Base-by-base conservation (phyloP, 2,888 invertebrate genomes). In the Argyresthia albistria region DNA sequence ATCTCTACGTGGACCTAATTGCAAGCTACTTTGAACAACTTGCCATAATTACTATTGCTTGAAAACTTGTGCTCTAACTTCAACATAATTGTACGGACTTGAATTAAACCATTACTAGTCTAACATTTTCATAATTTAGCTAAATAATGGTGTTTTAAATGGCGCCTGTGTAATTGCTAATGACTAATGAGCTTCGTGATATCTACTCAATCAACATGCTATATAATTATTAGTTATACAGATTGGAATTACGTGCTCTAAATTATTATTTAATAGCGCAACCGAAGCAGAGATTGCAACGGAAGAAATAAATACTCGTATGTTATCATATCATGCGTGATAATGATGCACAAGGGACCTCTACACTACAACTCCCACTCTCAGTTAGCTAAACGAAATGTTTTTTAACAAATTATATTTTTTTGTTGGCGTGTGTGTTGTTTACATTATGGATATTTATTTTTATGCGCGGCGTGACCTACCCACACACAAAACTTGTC, bases 381-480 rank as follows among this genome's bases (percentile, higher is more conserved):
- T n/a, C n/a, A n/a, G n/a, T 25, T 25, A 4, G 25, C 3, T 25
- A 6, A 25, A 4, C 25, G 6, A 3, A 39, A 39, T 39, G 3
- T 39, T 39, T 39, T 3, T 11, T 39, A 8, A 3, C 10, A 1
- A 4, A 39, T 11, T 39, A 2, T 9, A 39, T 39, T 39, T 11
- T 39, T 11, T 8, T 39, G 9, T 39, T 39, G 25, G 3, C 39
- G n/a, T n/a, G 39, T n/a, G 3, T 39, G 3, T 39, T 3, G n/a
- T 11, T 39, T 11, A 39, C 39, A 39, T 9, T 9, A 36, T 36
- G 4, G 39, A 9, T 11, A 46, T 35, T 16, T 46, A 9, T 45
- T 14, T 45, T n/a, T 43, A 16, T 45, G 14, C 15, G 65, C 76
- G 25, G 81, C 82, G 79, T 81, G 82, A 82, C 82, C 82, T 80